A percentile compares a stretch with the other conserved stretches of the same genome.
Conservation (phyloP, 2,888 invertebrate species). For the Drosophila falleni region DNA sequence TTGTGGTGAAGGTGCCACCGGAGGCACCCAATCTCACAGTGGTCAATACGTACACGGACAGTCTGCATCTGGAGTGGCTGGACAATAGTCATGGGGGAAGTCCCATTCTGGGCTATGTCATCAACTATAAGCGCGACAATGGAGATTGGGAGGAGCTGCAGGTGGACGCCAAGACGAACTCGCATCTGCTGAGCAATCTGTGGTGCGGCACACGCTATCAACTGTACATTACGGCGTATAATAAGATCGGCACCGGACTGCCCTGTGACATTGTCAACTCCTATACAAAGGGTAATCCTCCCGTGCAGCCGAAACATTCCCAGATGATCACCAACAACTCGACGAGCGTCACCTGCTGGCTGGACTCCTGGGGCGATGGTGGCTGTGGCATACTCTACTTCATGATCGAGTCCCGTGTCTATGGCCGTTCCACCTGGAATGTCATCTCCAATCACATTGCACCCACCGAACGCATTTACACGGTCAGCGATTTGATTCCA, state of each 20-base stretch:
- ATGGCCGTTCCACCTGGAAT: constrained; percentile 88
- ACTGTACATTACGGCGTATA: constrained; percentile 95
- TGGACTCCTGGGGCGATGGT: constrained; percentile 95
- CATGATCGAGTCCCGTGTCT: constrained; percentile 91
- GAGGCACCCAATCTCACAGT: constrained; percentile 93
- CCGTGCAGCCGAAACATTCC: constrained; percentile 92
- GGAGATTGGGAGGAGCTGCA: constrained; percentile 97
- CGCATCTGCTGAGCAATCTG: constrained; percentile 92
- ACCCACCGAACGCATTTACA: constrained; percentile 92
- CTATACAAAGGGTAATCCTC: constrained; percentile 92
- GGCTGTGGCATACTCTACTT: constrained; percentile 95
- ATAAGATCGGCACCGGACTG: constrained; percentile 94
- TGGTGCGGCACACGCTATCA: constrained; percentile 96
- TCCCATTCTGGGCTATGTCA: constrained; percentile 93
- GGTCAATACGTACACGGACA: constrained; percentile 93
- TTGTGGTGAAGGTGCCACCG: constrained; percentile 91
- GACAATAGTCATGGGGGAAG: constrained; percentile 93
- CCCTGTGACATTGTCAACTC: constrained; percentile 95
- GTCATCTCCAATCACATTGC: constrained; percentile 93
- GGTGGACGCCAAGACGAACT: constrained; percentile 92
- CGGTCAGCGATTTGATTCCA: constrained; percentile 91
- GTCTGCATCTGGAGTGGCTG: constrained; percentile 92
- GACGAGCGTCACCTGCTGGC: constrained; percentile 93
- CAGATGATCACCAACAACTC: constrained; percentile 94
- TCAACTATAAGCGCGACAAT: constrained; percentile 95